phyloP scores from a whole-genome alignment of 2,888 invertebrate species.

The Agriopis aurantiaria region DNA sequence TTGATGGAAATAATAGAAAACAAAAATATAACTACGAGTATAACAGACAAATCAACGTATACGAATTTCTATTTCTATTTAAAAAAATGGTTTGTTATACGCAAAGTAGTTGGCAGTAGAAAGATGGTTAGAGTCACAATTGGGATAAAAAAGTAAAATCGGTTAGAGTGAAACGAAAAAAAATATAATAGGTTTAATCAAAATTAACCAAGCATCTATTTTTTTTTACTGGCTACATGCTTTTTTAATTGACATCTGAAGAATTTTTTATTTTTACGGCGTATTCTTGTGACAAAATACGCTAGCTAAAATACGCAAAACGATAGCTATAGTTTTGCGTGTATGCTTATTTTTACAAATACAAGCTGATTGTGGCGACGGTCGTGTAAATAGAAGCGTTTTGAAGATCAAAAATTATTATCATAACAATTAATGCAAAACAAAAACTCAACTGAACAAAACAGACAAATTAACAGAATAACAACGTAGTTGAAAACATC shows the following conservation, averaged over 20 bases:
- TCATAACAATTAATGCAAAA: constrained; percentile 1
- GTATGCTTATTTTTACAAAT: not conserved
- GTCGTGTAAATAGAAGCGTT: not conserved
- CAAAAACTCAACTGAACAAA: constrained; percentile 31
- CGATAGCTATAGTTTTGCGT: not conserved
- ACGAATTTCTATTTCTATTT: not conserved
- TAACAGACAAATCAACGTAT: constrained; percentile 41
- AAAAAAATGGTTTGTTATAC: not conserved
- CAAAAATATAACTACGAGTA: constrained; percentile 21
- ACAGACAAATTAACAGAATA: constrained; percentile 35
- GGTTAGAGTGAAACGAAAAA: too few relatives aligned
- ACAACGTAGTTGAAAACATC: not conserved
- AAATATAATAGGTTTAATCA: too few relatives aligned
- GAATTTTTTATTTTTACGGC: too few relatives aligned
- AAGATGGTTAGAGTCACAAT: too few relatives aligned
- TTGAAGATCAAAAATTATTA: not conserved
- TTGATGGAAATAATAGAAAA: constrained; percentile 14
- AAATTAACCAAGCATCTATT: too few relatives aligned
- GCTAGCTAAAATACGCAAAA: not conserved
- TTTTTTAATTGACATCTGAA: not conserved
- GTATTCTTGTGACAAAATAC: too few relatives aligned
- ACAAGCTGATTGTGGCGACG: not conserved
- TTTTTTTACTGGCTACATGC: too few relatives aligned
- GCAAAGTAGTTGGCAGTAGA: too few relatives aligned
- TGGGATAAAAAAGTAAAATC: too few relatives aligned